Base-by-base conservation (phyloP, 2,797 vertebrate genomes). In the Sebastes oblongus region DNA sequence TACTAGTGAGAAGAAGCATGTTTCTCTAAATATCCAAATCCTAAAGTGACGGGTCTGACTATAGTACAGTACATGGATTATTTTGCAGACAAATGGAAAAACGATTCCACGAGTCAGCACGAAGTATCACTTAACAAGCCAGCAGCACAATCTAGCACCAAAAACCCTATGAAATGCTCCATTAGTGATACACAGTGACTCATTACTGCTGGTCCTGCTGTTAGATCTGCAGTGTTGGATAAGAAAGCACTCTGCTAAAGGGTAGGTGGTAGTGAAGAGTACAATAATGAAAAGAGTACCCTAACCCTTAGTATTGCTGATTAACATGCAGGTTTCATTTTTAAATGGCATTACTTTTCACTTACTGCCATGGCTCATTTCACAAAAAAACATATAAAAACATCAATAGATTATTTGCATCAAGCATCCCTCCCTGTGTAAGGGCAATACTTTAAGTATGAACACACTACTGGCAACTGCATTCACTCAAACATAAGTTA, bases 11-110 rank as follows among this genome's bases (percentile, higher is more conserved):
- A 61, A 62, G 30, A 65, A 62, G 36, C n/a, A 50, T 22, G 62
- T 82, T 71, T 79, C 46, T 64, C 9, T n/a, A 20, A 70, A 64
- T 56, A 78, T 27, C 39, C 50, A 66, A 58, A 62, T 55, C 74
- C 12, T 58, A 27, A 77, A 78, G 34, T 52, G 59, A 73, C 32
- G 66, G n/a, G 11, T 69, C 75, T 66, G 72, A 69, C 52, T 27
- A 52, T 34, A 67, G 46, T 50, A 75, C 34, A 79, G 46, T 0
- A 75, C 34, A 79, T 84, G 82, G 74, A 86, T 89, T 89, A 82
- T 88, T 87, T 84, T 90, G 83, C 85, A 84, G 84, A 89, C 82
- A 86, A 89, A 86, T 55, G 82, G 80, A 85, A 81, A 86, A 92
- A 82, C 69, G 58, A 90, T 84, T 91, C 80, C 78, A 61, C 56